These are phyloP conservation scores for Eunapius fragilis DNA, from an alignment of 37 sponge, comb jelly and placozoan genomes.

Conservation along the genomic window DNA sequence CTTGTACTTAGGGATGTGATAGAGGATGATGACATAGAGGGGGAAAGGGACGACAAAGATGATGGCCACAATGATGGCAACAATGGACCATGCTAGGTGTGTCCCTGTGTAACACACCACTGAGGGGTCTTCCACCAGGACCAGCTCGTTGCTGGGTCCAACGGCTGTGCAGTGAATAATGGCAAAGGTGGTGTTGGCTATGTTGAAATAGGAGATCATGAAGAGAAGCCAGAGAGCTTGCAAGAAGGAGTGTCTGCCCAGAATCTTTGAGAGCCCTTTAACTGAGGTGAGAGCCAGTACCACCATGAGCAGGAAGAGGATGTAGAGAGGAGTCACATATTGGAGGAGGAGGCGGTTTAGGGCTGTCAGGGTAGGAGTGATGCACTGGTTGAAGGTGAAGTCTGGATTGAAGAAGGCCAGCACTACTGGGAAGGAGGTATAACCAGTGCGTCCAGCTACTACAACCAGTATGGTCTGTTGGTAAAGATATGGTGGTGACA, in stretches of 20 bases:
- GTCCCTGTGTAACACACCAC: constrained; percentile 43
- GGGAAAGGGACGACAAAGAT: constrained; percentile 68
- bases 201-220: constrained; percentile 70
- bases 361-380: constrained; percentile 46
- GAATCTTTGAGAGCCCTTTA: constrained; percentile 29
- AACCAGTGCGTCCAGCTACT: constrained; percentile 46
- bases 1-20: constrained; percentile 43
- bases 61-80: constrained; percentile 27
- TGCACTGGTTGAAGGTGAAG: constrained; percentile 72
- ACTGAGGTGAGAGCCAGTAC: constrained; percentile 31
- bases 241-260: constrained; percentile 67
- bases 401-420: constrained; percentile 60
- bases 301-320: constrained; percentile 47
- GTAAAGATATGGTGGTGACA: not conserved
- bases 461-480: constrained; percentile 43
- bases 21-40: constrained; percentile 19
- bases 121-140: constrained; percentile 61
- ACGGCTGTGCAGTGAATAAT: constrained; percentile 54
- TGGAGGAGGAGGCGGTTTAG: constrained; percentile 31
- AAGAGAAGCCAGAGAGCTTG: constrained; percentile 71
- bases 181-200: constrained; percentile 55
- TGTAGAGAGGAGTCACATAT: constrained; percentile 69
- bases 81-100: constrained; percentile 56
- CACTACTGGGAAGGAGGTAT: constrained; percentile 12
- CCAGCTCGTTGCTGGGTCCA: constrained; percentile 19